Evolutionary conservation across 2,888 invertebrate genomes (phyloP).

Genomic region (Rhopalosiphum nymphaeae): DNA sequence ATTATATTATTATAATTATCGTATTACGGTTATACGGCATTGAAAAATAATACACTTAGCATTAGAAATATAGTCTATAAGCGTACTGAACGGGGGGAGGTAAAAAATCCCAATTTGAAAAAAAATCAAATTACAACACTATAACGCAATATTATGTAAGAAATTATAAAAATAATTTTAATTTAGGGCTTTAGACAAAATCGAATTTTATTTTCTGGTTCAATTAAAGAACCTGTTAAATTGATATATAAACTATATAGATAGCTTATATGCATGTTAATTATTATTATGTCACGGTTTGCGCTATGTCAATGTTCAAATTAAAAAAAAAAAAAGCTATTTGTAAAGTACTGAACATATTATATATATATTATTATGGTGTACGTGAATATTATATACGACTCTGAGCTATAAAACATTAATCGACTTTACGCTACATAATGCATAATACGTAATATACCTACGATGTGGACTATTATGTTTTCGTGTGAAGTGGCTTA

Average conservation of each 20-base stretch:
- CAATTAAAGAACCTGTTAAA: neutral
- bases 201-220: neutral
- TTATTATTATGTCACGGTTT: neutral
- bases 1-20: neutral
- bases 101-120: too few relatives aligned
- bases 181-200: neutral
- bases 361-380: neutral
- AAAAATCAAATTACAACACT: neutral
- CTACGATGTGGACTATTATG: neutral
- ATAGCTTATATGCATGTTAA: neutral
- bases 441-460: constrained; percentile 20
- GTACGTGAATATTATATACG: neutral
- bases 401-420: constrained; percentile 17
- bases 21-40: neutral
- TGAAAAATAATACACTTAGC: neutral
- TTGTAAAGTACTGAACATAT: neutral
- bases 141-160: neutral
- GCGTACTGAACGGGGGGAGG: neutral
- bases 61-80: neutral
- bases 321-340: neutral
- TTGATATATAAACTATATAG: neutral
- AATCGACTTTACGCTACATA: neutral
- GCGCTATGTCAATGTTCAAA: neutral
- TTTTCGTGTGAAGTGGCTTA: constrained; percentile 1
- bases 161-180: neutral